Conservation (phyloP, 2,888 invertebrate species). For the Calameuta filiformis region DNA sequence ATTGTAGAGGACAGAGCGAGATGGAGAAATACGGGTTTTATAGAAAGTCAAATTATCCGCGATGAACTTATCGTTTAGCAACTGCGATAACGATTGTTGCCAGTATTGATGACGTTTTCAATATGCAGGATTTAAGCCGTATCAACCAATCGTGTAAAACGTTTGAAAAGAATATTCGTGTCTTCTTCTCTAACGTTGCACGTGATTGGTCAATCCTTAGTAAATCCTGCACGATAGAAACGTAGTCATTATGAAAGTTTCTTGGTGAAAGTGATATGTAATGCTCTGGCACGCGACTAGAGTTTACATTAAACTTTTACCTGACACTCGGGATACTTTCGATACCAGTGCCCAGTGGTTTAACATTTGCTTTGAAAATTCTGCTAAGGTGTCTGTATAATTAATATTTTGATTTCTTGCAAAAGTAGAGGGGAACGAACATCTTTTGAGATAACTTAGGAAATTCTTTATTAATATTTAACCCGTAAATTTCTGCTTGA, state of each 20-base stretch:
- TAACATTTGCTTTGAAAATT: background rate
- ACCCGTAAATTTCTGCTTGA: background rate
- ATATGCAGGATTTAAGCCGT: too few relatives aligned
- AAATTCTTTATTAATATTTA: background rate
- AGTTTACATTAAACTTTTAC: background rate
- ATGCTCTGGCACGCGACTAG: background rate
- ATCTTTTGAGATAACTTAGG: background rate
- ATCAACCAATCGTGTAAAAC: too few relatives aligned
- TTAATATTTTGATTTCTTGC: constrained; percentile 4
- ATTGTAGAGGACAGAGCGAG: background rate
- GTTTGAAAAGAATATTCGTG: too few relatives aligned
- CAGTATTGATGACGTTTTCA: background rate
- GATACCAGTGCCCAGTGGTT: background rate
- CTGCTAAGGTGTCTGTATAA: background rate
- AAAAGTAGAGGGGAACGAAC: constrained; percentile 3
- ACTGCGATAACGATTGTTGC: background rate
- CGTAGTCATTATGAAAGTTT: background rate
- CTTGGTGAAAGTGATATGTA: background rate
- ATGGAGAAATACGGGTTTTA: background rate
- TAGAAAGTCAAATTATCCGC: background rate
- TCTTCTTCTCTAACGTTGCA: too few relatives aligned
- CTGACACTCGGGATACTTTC: background rate
- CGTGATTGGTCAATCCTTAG: too few relatives aligned
- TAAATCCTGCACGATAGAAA: too few relatives aligned
- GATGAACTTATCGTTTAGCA: background rate